Evolutionary conservation across 1,140 invertebrate genomes (phyloP), one percentile per base, ranked within the genome.

Genomic region (Zaprionus africanus): DNA sequence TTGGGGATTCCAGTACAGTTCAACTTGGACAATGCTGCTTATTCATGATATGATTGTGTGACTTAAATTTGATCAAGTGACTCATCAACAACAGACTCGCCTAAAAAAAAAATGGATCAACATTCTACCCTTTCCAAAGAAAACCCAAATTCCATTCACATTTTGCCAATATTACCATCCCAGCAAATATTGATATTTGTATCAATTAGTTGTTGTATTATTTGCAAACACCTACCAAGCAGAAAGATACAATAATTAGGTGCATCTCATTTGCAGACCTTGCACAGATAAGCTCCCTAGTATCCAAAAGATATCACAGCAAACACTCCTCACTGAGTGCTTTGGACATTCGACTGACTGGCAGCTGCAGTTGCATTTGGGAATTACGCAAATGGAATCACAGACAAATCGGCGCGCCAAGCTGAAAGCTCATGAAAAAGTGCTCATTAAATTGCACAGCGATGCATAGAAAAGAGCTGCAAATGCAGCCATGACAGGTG

Each of bases 381-480:
- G 56, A 65, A 71, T 71, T 78, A 56, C 66, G 63, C 34, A 65
- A 67, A 59, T 56, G 26, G 57, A 72, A 74, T 75, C 64, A 59
- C 53, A 63, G 67, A 65, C 62, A 87, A 79, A 81, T 85, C 85
- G 59, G 41, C 38, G 26, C 31, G 43, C 61, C 5, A 60, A 59
- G 68, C 73, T 36, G 38, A 41, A 49, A 66, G 17, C 58, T 56
- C 38, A 66, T 65, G 76, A 79, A 82, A 79, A 79, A 78, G 24
- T 71, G 79, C 81, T 88, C 85, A 88, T 88, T 88, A 88, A 88
- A 90, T 90, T 69, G 65, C 82, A 83, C 43, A 59, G 34, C 46
- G 54, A 59, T 31, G 53, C 38, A 36, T 19, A 43, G 71, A 78
- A 79, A 82, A 74, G 82, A 81, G 61, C 66, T 66, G 74, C 58